Evolutionary conservation across 2,797 vertebrate genomes (phyloP).

Genomic region (Paramormyrops hopkinsi): DNA sequence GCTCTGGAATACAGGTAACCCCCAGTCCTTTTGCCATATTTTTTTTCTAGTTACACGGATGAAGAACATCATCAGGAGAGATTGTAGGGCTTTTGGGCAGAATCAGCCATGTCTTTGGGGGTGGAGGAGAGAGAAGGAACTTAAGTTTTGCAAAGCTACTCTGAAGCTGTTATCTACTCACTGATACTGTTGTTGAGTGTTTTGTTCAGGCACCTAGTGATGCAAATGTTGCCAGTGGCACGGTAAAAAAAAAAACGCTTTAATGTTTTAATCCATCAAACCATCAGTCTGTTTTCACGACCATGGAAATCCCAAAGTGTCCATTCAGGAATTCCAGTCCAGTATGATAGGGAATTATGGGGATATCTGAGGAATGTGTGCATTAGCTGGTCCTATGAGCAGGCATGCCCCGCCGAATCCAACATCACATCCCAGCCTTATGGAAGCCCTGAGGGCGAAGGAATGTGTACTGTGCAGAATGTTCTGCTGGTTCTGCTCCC

Average conservation of each 20-base stretch:
- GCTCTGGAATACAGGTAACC: neutral
- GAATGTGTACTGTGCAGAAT: neutral
- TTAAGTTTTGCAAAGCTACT: neutral
- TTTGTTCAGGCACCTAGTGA: neutral
- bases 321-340: neutral
- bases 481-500: constrained; percentile 20
- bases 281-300: neutral
- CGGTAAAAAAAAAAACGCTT: neutral
- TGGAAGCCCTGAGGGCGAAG: neutral
- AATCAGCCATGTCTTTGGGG: constrained; percentile 26
- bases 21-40: neutral
- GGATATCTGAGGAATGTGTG: neutral
- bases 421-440: neutral
- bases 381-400: neutral
- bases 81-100: neutral
- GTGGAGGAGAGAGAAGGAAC: neutral
- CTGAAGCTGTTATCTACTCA: neutral
- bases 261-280: neutral
- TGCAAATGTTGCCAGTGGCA: neutral
- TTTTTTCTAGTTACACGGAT: neutral
- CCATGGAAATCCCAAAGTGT: neutral
- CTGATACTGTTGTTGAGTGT: neutral
- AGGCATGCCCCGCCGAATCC: neutral
- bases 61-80: neutral
- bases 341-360: neutral